These are phyloP conservation scores for Phrynocephalus vlangalii DNA, from an alignment of 2,797 vertebrate species.

Conservation along the genomic window DNA sequence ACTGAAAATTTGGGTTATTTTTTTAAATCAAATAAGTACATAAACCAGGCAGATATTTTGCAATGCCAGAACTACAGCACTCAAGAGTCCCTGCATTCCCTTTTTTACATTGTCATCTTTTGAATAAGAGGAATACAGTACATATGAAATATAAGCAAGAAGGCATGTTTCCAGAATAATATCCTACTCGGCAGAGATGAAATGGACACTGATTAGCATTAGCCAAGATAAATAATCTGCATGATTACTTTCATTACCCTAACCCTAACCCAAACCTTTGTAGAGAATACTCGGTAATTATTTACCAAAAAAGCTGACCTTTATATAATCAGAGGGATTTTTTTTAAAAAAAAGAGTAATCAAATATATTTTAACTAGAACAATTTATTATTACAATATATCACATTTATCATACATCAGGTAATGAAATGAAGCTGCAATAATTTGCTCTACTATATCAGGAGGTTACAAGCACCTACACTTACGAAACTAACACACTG, in stretches of 20 bases:
- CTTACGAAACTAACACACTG: not conserved
- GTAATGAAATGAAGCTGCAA: not conserved
- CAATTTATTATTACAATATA: not conserved
- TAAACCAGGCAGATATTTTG: not conserved
- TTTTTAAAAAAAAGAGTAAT: not conserved
- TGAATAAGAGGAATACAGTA: conserved; percentile 1
- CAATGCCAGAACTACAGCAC: not conserved
- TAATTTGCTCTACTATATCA: not conserved
- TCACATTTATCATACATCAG: not conserved
- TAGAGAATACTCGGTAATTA: conserved; percentile 23
- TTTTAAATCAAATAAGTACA: not conserved
- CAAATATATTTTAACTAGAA: not conserved
- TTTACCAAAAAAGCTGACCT: not conserved
- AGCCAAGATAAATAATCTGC: conserved; percentile 26
- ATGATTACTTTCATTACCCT: conserved; percentile 18
- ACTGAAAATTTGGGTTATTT: not conserved
- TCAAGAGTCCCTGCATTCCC: not conserved
- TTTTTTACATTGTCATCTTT: not conserved
- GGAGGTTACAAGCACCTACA: not conserved
- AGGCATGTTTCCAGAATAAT: not conserved
- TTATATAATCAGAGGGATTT: not conserved
- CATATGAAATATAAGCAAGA: not conserved
- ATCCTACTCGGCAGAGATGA: conserved; percentile 15
- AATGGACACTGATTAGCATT: conserved; percentile 18
- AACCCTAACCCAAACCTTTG: conserved; percentile 38